A percentile compares a stretch with the other conserved stretches of the same genome.
These are phyloP conservation scores for Tenthredo distinguenda DNA, from an alignment of 2,888 invertebrate species.

Conservation along the genomic window DNA sequence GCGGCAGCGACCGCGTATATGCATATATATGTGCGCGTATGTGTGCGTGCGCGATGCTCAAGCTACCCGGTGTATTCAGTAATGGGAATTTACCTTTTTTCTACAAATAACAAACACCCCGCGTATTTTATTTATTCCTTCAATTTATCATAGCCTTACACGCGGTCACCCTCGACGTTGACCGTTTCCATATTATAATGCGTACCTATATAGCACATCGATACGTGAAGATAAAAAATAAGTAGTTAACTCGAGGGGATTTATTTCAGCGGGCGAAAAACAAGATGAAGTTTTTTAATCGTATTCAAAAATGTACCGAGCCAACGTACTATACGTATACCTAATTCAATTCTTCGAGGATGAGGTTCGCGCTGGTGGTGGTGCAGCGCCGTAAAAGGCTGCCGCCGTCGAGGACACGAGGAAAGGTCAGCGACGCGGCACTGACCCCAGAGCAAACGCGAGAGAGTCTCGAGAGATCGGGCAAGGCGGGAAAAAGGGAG, in stretches of 20 bases:
- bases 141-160: conserved; percentile 24
- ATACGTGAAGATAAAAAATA: neutral
- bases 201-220: neutral
- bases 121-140: neutral
- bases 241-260: neutral
- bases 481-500: conserved; percentile 33
- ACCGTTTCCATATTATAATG: neutral
- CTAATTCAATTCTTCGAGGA: neutral
- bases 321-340: neutral
- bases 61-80: conserved; percentile 1
- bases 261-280: too few relatives aligned
- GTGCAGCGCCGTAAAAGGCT: conserved; percentile 24
- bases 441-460: conserved; percentile 36
- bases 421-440: conserved; percentile 48
- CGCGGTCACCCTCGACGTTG: neutral
- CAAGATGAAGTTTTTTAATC: too few relatives aligned
- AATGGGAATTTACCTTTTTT: neutral
- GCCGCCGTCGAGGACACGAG: conserved; percentile 33
- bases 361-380: neutral
- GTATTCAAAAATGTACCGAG: neutral
- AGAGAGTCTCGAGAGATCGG: conserved; percentile 16
- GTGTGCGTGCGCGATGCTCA: neutral
- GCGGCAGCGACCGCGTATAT: too few relatives aligned
- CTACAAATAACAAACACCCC: conserved; percentile 18
- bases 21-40: too few relatives aligned